These are phyloP conservation scores for Crotalus tigris DNA, from an alignment of 2,113 vertebrate species.

Conservation along the genomic window DNA sequence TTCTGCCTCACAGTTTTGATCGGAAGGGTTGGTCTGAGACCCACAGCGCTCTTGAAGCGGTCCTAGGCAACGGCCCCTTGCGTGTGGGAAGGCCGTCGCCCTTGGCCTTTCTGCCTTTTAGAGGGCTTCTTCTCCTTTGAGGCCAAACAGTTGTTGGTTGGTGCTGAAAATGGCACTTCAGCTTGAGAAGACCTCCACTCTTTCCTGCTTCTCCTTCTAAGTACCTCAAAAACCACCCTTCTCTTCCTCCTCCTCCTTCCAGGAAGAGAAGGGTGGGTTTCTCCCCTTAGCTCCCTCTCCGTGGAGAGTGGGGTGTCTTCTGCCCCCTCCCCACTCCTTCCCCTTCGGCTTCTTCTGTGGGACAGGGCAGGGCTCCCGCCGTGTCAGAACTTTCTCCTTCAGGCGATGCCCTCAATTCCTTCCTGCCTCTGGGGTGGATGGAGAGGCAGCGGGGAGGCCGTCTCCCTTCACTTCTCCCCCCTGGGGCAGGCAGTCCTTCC, in stretches of 20 bases:
- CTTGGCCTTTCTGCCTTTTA: not conserved
- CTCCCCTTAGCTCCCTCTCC: not conserved
- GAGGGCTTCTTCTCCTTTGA: not conserved
- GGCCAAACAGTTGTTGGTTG: not conserved
- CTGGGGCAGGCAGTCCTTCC: not conserved
- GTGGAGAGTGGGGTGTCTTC: not conserved
- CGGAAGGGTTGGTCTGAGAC: not conserved
- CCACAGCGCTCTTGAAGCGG: not conserved
- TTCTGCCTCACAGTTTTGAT: not conserved
- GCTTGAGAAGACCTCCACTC: not conserved
- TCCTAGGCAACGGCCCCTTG: not conserved
- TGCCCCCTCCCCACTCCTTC: not conserved
- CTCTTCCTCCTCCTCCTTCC: not conserved
- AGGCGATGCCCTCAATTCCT: fast-evolving
- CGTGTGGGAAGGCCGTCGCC: not conserved
- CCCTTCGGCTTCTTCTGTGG: not conserved
- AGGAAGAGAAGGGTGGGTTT: not conserved
- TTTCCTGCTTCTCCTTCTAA: not conserved
- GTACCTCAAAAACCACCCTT: not conserved
- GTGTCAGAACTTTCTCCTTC: not conserved
- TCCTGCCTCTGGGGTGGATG: not conserved
- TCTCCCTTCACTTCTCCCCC: not conserved
- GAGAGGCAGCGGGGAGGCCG: not conserved
- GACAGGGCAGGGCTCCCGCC: not conserved
- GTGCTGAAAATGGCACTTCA: not conserved